Base-by-base conservation (phyloP, 1,140 invertebrate species). In the Thaumatotibia leucotreta region DNA sequence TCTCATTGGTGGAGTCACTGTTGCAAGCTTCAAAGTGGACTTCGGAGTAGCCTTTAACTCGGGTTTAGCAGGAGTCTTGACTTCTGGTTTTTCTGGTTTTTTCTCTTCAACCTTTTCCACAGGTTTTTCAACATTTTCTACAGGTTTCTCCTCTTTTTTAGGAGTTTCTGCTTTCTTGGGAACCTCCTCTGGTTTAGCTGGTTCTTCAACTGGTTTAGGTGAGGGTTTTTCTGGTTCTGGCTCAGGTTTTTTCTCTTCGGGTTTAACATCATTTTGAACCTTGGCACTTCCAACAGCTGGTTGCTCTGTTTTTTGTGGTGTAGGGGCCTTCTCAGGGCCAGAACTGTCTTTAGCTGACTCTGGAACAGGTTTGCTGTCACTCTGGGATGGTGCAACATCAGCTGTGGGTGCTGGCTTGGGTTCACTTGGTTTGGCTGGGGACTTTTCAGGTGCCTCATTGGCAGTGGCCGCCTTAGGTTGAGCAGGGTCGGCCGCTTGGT, bases 21-120 rank as follows among this genome's bases (percentile, higher is more conserved):
- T 92, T 1, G 92, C 91, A 67, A 92, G 72, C 66, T 92, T 93
- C 67, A 92, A 66, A 14, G 91, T 92, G 5, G 91, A 88, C 71
- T 92, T 92, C 10, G 91, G 82, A 67, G 80, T 80, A 24, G 75
- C 64, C 35, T 91, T 89, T 10, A 73, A 52, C 69, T 88, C 86
- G 10, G 81, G 20, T 63, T 82, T 85, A 24, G 69, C 64, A 23
- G 79, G 69, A 63, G 70, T 72, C 68, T 85, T 86, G 24, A 61
- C 58, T n/a, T 83, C 83, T 27, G 70, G n/a, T 67, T 86, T 86
- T 3, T 33, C 54, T 23, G 23, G 35, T 8, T n/a, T 27, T 33
- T 83, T 86, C 11, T 84, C 83, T 66, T 86, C 84, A 35, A 75
- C 62, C 70, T 82, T 84, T 35, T 83, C 77, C 50, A 86, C 83